Base-by-base conservation (phyloP, 2,113 vertebrate species). In the Semnornis frantzii region DNA sequence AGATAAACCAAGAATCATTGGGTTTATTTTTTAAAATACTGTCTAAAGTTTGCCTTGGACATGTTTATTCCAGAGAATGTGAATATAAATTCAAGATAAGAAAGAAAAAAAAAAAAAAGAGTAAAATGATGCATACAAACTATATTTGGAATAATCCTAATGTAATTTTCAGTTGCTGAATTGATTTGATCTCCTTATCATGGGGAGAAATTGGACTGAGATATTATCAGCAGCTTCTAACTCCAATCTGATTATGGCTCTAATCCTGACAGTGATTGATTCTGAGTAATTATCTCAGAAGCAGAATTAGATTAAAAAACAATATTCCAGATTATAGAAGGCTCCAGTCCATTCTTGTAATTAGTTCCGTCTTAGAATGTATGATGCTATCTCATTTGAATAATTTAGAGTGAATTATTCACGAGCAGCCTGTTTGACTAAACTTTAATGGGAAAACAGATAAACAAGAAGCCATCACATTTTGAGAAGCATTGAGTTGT, bases 181-280 rank as follows among this genome's bases (percentile, higher is more conserved):
- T 95, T 98, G 95, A 97, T 97, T 98, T 97, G 88, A 97, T 98
- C 96, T 96, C 82, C 92, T 96, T 96, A 96, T 97, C 70, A 9
- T 80, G 85, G 91, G 78, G 93, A 97, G 97, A 97, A 98, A 98
- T 97, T 97, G 95, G 97, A 97, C 90, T 87, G 14, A 90, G 96
- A 93, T 96, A 89, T 96, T 96, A 96, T 96, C 95, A 97, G 90
- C 94, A 93, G 88, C 82, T 96, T 97, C 94, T 96, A 94, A 96
- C 89, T 95, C 58, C 80, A 97, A 95, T 97, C 91, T 97, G 96
- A 98, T 98, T 98, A 97, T 94, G 96, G 93, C 87, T 98, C 94
- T 97, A 98, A 98, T 97, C 96, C 90, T 92, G 98, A 98, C 98
- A 98, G 96, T 98, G 98, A 98, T 97, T 98, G 97, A 98, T 98